Conservation (phyloP, 37 sponge, comb jelly and placozoan species). For the Cladorhizidae sp. region DNA sequence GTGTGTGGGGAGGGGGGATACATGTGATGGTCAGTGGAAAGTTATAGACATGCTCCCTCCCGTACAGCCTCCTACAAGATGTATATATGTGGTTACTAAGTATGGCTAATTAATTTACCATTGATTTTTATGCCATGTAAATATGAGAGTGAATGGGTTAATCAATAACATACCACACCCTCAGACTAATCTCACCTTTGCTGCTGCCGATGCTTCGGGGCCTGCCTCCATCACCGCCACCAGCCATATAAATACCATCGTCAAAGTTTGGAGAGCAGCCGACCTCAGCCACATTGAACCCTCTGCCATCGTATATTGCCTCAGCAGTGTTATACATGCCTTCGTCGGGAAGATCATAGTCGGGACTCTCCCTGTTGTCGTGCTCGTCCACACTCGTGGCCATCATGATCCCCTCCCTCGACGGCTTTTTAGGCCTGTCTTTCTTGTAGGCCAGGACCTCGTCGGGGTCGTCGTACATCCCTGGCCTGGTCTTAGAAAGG, state of each 20-base stretch:
- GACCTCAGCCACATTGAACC: background rate
- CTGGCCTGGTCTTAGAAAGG: constrained; percentile 1
- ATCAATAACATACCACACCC: too few species aligned
- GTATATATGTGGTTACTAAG: too few species aligned
- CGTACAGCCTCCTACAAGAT: too few species aligned
- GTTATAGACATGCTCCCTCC: too few species aligned
- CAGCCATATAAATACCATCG: constrained; percentile 31
- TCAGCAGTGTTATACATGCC: background rate
- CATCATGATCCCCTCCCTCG: background rate
- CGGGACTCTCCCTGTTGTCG: background rate
- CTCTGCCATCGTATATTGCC: background rate
- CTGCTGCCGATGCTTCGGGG: background rate
- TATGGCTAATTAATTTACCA: too few species aligned
- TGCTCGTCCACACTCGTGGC: constrained; percentile 8
- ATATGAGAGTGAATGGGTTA: too few species aligned
- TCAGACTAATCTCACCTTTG: constrained; percentile 9
- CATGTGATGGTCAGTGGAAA: too few species aligned
- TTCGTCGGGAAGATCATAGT: background rate
- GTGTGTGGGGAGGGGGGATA: background rate
- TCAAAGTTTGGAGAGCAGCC: constrained; percentile 42
- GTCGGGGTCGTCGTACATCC: constrained; percentile 41
- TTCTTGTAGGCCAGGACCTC: background rate
- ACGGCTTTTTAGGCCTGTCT: background rate
- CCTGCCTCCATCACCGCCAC: background rate
- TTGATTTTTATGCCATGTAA: too few species aligned